These are phyloP conservation scores for Threskiornis aethiopicus DNA, from an alignment of 2,797 vertebrate genomes.

Conservation along the genomic window DNA sequence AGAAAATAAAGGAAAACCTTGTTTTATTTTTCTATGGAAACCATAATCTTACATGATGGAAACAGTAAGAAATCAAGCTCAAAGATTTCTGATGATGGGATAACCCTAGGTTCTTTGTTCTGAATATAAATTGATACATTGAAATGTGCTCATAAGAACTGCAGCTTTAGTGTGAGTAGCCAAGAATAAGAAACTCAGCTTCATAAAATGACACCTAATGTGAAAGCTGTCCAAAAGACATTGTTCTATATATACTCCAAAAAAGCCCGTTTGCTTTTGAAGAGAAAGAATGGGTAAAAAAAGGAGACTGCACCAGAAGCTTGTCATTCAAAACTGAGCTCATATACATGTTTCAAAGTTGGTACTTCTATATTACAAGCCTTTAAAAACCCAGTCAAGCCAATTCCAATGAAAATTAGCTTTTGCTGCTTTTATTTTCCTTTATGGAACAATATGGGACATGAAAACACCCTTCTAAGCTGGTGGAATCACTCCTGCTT, in stretches of 20 bases:
- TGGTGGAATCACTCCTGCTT: neutral
- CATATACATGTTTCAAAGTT: neutral
- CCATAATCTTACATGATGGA: neutral
- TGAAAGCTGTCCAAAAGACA: conserved; percentile 2
- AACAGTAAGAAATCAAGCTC: neutral
- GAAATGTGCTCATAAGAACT: conserved; percentile 12
- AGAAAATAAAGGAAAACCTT: neutral
- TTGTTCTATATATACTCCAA: neutral
- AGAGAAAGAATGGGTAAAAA: neutral
- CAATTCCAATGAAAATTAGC: neutral
- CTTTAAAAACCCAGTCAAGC: neutral
- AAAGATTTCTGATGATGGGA: conserved; percentile 24
- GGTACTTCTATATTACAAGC: neutral
- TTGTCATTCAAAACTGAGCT: neutral
- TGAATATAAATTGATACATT: conserved; percentile 56
- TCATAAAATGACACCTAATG: conserved; percentile 33
- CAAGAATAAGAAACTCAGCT: conserved; percentile 31
- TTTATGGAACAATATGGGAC: neutral
- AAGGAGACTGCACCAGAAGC: neutral
- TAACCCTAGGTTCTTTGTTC: conserved; percentile 31
- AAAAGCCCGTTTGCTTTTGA: neutral
- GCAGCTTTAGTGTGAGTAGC: neutral
- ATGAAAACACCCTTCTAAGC: neutral
- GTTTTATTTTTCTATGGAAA: neutral
- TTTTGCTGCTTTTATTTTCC: neutral